Base-by-base conservation (phyloP, 2,888 invertebrate genomes). In the Pterobdella sp. region DNA sequence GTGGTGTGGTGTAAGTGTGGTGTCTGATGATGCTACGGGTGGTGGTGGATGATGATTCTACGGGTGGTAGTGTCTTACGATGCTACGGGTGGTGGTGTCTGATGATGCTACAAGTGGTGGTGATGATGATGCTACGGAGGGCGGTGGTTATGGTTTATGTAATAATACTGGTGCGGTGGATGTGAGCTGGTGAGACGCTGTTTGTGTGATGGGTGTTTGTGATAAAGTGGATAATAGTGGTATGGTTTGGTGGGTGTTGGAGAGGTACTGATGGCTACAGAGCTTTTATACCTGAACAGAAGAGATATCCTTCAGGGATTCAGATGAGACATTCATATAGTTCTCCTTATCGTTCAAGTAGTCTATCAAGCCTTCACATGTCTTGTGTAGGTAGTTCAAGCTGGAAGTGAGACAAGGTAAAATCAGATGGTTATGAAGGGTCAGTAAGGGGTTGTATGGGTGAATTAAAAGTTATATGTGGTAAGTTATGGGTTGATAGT, bases 281-380 rank as follows among this genome's bases (percentile, higher is more conserved):
- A 56, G 93, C 18, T 18, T 18, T 42, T 18, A 14, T 31, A 63
- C 36, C 79, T 92, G 90, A 0, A 94, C 94, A 0, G 94, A 78
- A 79, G 93, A 90, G 63, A 95, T 86, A 85, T 95, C 95, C 1
- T 90, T 89, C 0, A 92, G 93, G 35, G 84, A 78, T 72, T 85
- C 86, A 75, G 84, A 82, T 1, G 60, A 52, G 68, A 82, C 79
- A 35, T 78, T 81, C n/a, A 82, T 81, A 65, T 92, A 93, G 75
- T 90, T 89, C 75, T 90, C 89, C 86, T 93, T 92, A 85, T 96
- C 96, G 72, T 89, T 87, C 91, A 98, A 96, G 96, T 97, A 97
- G 81, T 94, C 94, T 77, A 91, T 89, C 0, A 95, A 93, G 82
- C 97, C 97, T 81, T 94, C 94, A 84, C 96, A 97, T 0, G 93